Evolutionary conservation across 2,113 vertebrate genomes (phyloP).

Genomic region (Carollia perspicillata): DNA sequence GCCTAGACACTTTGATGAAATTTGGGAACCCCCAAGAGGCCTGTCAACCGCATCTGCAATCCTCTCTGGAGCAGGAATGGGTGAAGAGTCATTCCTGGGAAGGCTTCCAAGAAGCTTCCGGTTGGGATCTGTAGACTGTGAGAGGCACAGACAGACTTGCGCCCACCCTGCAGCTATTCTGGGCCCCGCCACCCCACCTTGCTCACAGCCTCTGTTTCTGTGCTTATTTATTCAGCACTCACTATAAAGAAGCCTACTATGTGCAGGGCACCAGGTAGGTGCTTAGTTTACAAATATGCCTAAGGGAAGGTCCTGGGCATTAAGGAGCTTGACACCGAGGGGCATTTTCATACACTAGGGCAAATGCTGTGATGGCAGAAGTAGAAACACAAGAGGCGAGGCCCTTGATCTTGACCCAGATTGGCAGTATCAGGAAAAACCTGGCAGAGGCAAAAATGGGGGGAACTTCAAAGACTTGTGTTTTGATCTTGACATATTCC

Average conservation of each 20-base stretch:
- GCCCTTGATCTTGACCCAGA: not conserved
- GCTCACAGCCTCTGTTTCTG: not conserved
- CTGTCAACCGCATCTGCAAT: not conserved
- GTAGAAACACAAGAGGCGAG: not conserved
- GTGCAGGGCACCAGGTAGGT: not conserved
- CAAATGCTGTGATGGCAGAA: not conserved
- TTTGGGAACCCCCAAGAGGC: not conserved
- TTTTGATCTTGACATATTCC: not conserved
- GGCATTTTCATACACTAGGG: not conserved
- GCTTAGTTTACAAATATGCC: not conserved
- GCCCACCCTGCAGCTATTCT: not conserved
- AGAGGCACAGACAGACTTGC: not conserved
- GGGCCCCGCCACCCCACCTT: not conserved
- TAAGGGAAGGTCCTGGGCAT: not conserved
- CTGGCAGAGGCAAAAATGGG: not conserved
- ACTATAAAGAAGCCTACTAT: not conserved
- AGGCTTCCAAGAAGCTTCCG: conserved; percentile 2
- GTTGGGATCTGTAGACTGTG: not conserved
- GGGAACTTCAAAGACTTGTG: not conserved
- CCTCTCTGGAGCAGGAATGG: not conserved
- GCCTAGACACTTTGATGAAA: not conserved
- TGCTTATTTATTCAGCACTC: not conserved
- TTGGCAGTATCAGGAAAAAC: not conserved
- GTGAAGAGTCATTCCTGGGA: not conserved
- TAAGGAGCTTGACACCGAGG: not conserved